These are phyloP conservation scores for Poecile atricapillus DNA, from an alignment of 2,113 vertebrate genomes.

Conservation along the genomic window DNA sequence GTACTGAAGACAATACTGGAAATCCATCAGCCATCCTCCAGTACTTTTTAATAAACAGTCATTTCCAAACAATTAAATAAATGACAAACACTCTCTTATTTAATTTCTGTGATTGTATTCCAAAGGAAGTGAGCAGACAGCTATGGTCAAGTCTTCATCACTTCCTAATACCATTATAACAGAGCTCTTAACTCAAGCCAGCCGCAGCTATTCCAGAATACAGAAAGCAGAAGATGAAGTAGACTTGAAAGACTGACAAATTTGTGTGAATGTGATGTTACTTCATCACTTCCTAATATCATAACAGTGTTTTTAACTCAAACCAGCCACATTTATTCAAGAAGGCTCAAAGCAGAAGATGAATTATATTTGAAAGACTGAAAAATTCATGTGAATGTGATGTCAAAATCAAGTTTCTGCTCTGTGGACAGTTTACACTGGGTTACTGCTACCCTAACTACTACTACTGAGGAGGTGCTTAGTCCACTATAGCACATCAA, in stretches of 20 bases:
- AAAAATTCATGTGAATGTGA: background rate
- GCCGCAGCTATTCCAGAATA: background rate
- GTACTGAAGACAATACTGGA: background rate
- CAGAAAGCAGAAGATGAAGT: background rate
- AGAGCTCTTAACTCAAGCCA: background rate
- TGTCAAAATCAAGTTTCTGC: background rate
- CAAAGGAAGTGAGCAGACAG: constrained; percentile 19
- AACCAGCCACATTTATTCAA: background rate
- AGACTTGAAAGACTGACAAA: background rate
- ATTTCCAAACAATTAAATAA: constrained; percentile 52
- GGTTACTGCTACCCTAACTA: background rate
- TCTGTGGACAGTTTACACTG: background rate
- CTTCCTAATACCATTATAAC: constrained; percentile 18
- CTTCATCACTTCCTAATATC: constrained; percentile 19
- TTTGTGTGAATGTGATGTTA: background rate
- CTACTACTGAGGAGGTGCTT: background rate
- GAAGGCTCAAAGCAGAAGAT: background rate
- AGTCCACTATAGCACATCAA: background rate
- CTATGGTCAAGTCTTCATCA: background rate
- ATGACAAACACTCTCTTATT: constrained; percentile 22
- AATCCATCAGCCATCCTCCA: background rate
- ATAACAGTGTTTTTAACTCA: background rate
- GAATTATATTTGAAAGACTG: background rate
- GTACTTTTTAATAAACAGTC: background rate
- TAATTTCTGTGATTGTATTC: constrained; percentile 21